Percentiles rank a stretch among this genome's conserved stretches.
Conservation (phyloP, 2,113 vertebrate genomes). For the Aphelocoma coerulescens region DNA sequence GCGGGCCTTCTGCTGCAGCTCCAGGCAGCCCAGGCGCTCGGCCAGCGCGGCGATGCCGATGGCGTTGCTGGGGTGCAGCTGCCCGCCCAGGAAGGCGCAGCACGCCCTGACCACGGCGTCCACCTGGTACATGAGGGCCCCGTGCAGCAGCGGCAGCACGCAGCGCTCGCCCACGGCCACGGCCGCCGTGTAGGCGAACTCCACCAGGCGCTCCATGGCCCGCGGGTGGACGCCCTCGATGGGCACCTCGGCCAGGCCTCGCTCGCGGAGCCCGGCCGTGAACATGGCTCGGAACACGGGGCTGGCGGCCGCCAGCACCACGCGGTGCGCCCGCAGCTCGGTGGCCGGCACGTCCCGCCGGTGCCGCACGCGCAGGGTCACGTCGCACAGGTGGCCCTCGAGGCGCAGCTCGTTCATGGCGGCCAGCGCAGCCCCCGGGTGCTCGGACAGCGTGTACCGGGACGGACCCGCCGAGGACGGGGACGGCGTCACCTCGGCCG, state of each 20-base stretch:
- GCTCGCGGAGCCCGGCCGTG: slow-evolving; percentile 87
- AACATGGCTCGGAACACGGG: slow-evolving; percentile 96
- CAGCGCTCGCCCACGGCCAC: slow-evolving; percentile 94
- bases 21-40: slow-evolving; percentile 87
- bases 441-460: slow-evolving; percentile 89
- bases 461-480: slow-evolving; percentile 78
- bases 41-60: slow-evolving; percentile 95
- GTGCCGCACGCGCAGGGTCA: slow-evolving; percentile 87
- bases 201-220: slow-evolving; percentile 87
- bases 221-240: slow-evolving; percentile 90
- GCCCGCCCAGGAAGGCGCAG: slow-evolving; percentile 88
- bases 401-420: slow-evolving; percentile 93
- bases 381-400: slow-evolving; percentile 87
- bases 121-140: slow-evolving; percentile 96
- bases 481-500: slow-evolving; percentile 90
- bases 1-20: slow-evolving; percentile 88
- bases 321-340: slow-evolving; percentile 88
- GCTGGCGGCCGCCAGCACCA: slow-evolving; percentile 89
- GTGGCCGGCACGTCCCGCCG: slow-evolving; percentile 72
- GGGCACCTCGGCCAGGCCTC: slow-evolving; percentile 85
- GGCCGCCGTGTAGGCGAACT: slow-evolving; percentile 93
- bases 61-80: slow-evolving; percentile 95
- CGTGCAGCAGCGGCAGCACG: slow-evolving; percentile 93
- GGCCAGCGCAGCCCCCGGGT: slow-evolving; percentile 85
- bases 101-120: slow-evolving; percentile 93